These are phyloP conservation scores for Rhincodon typus DNA, from an alignment of 2,797 vertebrate species.

Conservation along the genomic window DNA sequence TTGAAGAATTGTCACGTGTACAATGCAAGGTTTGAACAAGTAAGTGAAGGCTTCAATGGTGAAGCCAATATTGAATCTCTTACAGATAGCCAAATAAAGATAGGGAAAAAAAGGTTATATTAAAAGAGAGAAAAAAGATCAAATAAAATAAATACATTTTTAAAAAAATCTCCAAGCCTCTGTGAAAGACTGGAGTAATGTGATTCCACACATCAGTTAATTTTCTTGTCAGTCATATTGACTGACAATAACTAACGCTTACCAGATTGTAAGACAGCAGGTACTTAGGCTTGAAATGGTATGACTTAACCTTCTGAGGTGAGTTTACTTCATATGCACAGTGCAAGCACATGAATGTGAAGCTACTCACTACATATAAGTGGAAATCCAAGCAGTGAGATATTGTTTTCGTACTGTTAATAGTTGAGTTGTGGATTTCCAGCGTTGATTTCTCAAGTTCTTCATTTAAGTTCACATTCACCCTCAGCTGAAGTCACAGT, in stretches of 20 bases:
- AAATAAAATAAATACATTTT: no score
- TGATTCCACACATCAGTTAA: neutral
- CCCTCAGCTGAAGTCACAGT: neutral
- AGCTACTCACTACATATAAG: neutral
- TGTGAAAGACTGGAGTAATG: neutral
- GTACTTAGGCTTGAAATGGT: neutral
- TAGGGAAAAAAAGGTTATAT: neutral
- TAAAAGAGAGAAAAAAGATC: neutral
- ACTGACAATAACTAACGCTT: neutral
- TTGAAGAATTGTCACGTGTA: neutral
- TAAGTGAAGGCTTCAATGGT: neutral
- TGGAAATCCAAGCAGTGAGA: neutral
- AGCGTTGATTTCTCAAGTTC: neutral
- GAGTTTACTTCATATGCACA: neutral
- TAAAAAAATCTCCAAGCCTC: neutral
- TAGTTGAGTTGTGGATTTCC: neutral
- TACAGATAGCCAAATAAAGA: neutral
- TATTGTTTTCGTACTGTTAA: neutral
- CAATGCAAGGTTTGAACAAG: neutral
- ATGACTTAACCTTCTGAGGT: neutral
- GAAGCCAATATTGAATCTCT: neutral
- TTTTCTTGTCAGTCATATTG: neutral
- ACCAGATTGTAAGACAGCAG: neutral
- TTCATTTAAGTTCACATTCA: neutral
- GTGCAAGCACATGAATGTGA: neutral